Evolutionary conservation across 1,140 invertebrate genomes (phyloP).

Genomic region (Drosophila tani): DNA sequence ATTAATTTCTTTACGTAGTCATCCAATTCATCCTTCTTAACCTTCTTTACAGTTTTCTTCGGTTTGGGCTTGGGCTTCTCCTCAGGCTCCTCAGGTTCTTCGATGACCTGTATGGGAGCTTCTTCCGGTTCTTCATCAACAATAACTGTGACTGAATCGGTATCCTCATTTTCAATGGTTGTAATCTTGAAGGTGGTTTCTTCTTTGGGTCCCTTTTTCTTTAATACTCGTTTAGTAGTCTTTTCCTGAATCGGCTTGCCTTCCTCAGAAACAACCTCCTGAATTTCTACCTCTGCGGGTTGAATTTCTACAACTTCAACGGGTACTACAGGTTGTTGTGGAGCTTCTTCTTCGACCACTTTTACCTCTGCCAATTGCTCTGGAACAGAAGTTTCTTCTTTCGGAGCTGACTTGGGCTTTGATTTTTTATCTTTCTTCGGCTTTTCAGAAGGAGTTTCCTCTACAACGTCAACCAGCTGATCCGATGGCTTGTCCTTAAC

Average conservation of each 20-base stretch:
- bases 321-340: constrained; percentile 19
- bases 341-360: constrained; percentile 59
- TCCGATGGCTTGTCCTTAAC: constrained; percentile 72
- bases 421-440: constrained; percentile 60
- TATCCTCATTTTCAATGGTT: constrained; percentile 83
- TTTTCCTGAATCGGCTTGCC: constrained; percentile 77
- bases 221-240: constrained; percentile 83
- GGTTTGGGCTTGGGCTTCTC: constrained; percentile 73
- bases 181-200: constrained; percentile 84
- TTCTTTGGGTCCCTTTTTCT: constrained; percentile 83
- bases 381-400: constrained; percentile 20
- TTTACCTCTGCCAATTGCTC: constrained; percentile 53
- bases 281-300: constrained; percentile 64
- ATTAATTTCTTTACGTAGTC: constrained; percentile 71
- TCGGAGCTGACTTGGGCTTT: constrained; percentile 35
- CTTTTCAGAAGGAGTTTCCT: constrained; percentile 48
- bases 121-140: constrained; percentile 64
- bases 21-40: constrained; percentile 70
- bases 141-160: constrained; percentile 74
- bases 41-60: constrained; percentile 71
- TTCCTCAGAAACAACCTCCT: constrained; percentile 65
- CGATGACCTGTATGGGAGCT: constrained; percentile 16
- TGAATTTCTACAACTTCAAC: constrained; percentile 71
- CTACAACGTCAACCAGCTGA: constrained; percentile 15
- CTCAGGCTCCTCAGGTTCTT: constrained; percentile 59